A percentile compares a stretch with the other conserved stretches of the same genome.
Conservation (phyloP, 2,888 invertebrate species). For the Sinodicranocentrus sp. region DNA sequence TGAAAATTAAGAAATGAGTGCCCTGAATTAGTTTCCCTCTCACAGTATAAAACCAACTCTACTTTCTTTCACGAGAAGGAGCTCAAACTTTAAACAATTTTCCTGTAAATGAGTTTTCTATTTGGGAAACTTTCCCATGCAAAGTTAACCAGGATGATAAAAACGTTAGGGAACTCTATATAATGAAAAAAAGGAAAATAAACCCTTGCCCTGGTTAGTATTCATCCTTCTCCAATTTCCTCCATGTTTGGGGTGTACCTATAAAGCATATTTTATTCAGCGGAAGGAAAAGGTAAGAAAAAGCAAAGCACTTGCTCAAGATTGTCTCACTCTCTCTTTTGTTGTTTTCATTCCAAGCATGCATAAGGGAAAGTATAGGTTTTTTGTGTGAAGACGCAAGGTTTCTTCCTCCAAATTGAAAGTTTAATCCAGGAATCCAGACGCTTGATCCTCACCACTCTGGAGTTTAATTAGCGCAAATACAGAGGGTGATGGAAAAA, state of each 20-base stretch:
- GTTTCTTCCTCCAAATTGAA: constrained; percentile 38
- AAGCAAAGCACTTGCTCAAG: too few species aligned
- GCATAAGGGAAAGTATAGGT: background rate
- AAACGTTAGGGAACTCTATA: background rate
- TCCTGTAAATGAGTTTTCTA: constrained; percentile 8
- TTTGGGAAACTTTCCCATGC: background rate
- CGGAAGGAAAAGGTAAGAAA: too few species aligned
- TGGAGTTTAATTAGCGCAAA: constrained; percentile 47
- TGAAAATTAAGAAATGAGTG: constrained; percentile 5
- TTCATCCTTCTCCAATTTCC: too few species aligned
- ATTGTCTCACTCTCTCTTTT: too few species aligned
- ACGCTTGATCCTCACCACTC: constrained; percentile 44
- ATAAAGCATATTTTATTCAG: too few species aligned
- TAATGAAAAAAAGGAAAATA: background rate
- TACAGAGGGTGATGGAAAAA: constrained; percentile 17
- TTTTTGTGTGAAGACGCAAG: constrained; percentile 1
- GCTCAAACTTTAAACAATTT: constrained; percentile 9
- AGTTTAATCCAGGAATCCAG: constrained; percentile 44
- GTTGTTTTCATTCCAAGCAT: too few species aligned
- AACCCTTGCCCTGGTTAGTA: background rate
- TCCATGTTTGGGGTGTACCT: too few species aligned
- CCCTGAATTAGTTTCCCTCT: background rate
- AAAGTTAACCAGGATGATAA: constrained; percentile 1
- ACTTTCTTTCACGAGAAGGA: background rate
- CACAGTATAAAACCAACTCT: background rate